Percentiles rank a stretch among this genome's conserved stretches.
Evolutionary conservation across 2,113 vertebrate species (phyloP).

Genomic region (Cyanoderma ruficeps): DNA sequence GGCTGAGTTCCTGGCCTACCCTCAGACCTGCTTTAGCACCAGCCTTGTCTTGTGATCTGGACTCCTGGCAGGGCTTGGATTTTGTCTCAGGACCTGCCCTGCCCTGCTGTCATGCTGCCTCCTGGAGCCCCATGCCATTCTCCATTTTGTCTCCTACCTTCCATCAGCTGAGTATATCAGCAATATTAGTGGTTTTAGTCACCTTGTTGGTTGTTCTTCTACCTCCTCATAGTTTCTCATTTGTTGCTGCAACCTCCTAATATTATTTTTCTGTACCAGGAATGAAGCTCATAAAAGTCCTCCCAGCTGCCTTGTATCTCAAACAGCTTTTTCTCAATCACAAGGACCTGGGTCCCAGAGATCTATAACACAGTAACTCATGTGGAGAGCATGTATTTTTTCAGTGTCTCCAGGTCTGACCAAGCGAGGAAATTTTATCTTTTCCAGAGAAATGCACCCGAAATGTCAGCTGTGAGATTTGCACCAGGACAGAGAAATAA

Average conservation of each 20-base stretch:
- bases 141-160: neutral
- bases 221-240: neutral
- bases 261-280: neutral
- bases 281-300: neutral
- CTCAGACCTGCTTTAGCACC: neutral
- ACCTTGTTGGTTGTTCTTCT: neutral
- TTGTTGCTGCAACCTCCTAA: neutral
- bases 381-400: neutral
- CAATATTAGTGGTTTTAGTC: neutral
- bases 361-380: neutral
- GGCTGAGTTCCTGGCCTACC: neutral
- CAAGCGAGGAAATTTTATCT: neutral
- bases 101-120: neutral
- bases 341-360: neutral
- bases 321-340: neutral
- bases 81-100: neutral
- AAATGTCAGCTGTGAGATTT: neutral
- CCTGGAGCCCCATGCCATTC: neutral
- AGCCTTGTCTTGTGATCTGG: neutral
- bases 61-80: neutral
- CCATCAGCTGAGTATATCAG: neutral
- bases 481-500: neutral
- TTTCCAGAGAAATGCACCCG: neutral
- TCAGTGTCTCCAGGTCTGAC: neutral
- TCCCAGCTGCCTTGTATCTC: neutral